Conservation (phyloP, 2,113 vertebrate species). For the Callipepla squamata region DNA sequence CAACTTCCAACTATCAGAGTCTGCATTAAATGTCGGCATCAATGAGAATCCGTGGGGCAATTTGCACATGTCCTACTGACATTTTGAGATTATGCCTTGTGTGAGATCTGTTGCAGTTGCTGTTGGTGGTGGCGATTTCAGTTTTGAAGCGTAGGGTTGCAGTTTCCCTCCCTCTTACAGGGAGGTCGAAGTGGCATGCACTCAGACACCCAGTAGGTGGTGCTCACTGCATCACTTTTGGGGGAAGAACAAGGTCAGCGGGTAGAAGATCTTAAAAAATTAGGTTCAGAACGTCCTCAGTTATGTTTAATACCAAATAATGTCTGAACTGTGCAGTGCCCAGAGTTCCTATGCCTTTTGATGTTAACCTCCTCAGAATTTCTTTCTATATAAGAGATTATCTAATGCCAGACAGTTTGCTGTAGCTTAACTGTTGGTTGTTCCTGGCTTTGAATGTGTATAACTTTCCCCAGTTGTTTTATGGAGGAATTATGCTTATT, state of each 20-base stretch:
- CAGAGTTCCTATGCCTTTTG: not conserved
- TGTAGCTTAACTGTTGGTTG: not conserved
- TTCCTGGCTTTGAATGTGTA: not conserved
- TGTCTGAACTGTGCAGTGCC: constrained; percentile 10
- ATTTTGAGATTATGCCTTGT: accelerated
- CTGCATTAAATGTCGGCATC: accelerated
- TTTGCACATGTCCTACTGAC: not conserved
- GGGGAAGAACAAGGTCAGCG: not conserved
- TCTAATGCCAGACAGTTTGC: not conserved
- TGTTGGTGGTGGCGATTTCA: not conserved
- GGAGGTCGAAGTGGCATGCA: not conserved
- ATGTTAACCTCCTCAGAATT: not conserved
- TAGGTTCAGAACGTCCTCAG: not conserved
- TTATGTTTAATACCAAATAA: constrained; percentile 18
- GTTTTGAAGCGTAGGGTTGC: not conserved
- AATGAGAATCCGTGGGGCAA: not conserved
- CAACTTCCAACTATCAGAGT: not conserved
- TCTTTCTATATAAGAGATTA: not conserved
- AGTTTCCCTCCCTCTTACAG: not conserved
- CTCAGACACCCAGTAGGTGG: constrained; percentile 54
- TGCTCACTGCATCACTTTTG: constrained; percentile 26
- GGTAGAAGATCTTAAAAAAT: not conserved
- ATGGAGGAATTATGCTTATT: not conserved
- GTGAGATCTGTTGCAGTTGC: not conserved
- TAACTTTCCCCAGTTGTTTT: not conserved